Percentiles rank a stretch among this genome's conserved stretches.
Evolutionary conservation across 2,888 invertebrate species (phyloP).

Genomic region (Brachyptera risi): DNA sequence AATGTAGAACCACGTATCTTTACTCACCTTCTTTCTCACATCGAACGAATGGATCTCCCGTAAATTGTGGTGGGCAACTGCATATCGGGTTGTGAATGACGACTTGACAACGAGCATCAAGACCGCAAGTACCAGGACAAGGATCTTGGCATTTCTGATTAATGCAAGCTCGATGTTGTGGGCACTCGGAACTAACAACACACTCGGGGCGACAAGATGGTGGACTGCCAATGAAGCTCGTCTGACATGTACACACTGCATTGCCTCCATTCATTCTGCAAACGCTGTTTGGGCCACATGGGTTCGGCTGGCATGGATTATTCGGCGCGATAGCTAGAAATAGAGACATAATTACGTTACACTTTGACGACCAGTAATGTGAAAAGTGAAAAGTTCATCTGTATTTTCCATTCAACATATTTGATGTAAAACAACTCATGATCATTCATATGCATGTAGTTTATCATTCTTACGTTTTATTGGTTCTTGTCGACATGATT

Average conservation of each 20-base stretch:
- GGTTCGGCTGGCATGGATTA: constrained; percentile 57
- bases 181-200: constrained; percentile 56
- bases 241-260: constrained; percentile 59
- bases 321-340: constrained; percentile 42
- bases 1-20: no score
- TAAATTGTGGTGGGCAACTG: constrained; percentile 54
- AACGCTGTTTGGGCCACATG: constrained; percentile 58
- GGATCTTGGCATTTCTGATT: constrained; percentile 60
- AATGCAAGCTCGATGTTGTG: constrained; percentile 57
- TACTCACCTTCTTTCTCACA: constrained; percentile 49
- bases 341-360: no score
- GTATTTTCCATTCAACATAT: no score
- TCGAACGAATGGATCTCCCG: constrained; percentile 57
- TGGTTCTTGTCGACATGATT: constrained; percentile 62
- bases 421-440: no score
- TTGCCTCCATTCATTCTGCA: constrained; percentile 54
- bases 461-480: constrained; percentile 56
- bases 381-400: no score
- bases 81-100: constrained; percentile 61
- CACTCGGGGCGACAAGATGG: constrained; percentile 59
- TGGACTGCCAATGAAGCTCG: constrained; percentile 55
- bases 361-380: no score
- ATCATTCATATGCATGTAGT: no score
- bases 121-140: constrained; percentile 57
- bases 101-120: constrained; percentile 55